Evolutionary conservation across 2,797 vertebrate species (phyloP).

Genomic region (Rhyacichthys aspro): DNA sequence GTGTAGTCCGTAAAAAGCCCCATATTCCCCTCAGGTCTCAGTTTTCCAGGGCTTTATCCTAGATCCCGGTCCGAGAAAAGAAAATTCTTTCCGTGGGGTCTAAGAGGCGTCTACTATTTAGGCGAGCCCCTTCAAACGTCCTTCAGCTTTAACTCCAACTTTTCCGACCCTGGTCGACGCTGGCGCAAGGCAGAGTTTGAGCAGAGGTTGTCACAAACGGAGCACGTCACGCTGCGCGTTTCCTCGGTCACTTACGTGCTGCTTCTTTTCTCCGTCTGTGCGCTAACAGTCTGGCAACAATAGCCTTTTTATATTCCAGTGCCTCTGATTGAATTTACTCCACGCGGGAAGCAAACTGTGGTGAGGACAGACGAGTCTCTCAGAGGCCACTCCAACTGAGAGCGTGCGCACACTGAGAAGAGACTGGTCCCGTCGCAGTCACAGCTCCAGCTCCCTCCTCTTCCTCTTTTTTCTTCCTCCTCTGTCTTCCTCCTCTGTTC

Average conservation of each 20-base stretch:
- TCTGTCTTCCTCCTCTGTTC: conserved; percentile 8
- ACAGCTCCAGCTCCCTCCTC: background rate
- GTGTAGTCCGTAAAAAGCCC: conserved; percentile 16
- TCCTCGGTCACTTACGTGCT: conserved; percentile 7
- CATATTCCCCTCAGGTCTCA: conserved; percentile 31
- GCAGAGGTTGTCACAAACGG: background rate
- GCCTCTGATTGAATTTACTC: background rate
- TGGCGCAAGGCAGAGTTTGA: conserved; percentile 4
- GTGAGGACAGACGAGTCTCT: conserved; percentile 35
- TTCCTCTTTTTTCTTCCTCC: conserved; percentile 1
- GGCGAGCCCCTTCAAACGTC: background rate
- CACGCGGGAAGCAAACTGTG: conserved; percentile 3
- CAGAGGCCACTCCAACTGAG: conserved; percentile 23
- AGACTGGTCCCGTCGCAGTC: conserved; percentile 18
- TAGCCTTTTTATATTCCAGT: background rate
- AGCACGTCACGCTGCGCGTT: background rate
- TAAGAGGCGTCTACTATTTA: conserved; percentile 3
- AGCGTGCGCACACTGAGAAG: conserved; percentile 25
- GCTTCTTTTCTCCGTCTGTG: background rate
- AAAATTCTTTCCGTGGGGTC: background rate
- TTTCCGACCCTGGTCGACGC: conserved; percentile 28
- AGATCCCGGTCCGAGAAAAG: conserved; percentile 1
- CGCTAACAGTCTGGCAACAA: background rate
- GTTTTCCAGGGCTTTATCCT: conserved; percentile 15
- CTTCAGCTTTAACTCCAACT: conserved; percentile 45